Evolutionary conservation across 2,113 vertebrate genomes (phyloP).

Genomic region (Galeopterus variegatus): DNA sequence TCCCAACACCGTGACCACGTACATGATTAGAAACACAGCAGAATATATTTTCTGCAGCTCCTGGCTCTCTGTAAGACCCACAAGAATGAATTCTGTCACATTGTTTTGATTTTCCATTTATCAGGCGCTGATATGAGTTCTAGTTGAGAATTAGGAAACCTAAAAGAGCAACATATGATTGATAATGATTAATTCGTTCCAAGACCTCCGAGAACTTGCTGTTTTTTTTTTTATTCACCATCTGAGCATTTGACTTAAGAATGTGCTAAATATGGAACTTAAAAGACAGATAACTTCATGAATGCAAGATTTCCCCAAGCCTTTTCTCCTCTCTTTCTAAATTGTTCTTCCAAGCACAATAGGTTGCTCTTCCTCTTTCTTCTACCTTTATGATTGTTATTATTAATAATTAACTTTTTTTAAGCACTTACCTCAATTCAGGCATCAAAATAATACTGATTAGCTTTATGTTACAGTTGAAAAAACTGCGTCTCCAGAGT

Average conservation of each 20-base stretch:
- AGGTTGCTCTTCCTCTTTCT: not conserved
- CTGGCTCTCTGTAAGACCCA: not conserved
- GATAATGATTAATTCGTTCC: not conserved
- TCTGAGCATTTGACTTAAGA: not conserved
- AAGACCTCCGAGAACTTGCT: not conserved
- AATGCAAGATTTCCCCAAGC: too few relatives aligned
- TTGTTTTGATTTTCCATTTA: slow-evolving; percentile 45
- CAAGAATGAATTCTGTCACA: slow-evolving; percentile 51
- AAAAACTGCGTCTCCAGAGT: too few relatives aligned
- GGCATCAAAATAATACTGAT: not conserved
- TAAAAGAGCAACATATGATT: not conserved
- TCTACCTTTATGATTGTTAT: not conserved
- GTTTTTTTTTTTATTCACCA: not conserved
- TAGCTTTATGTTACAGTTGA: not conserved
- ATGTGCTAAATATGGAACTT: not conserved
- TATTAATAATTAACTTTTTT: not conserved
- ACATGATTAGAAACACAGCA: slow-evolving; percentile 48
- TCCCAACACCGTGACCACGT: not conserved
- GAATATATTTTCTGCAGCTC: not conserved
- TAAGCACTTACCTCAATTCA: not conserved
- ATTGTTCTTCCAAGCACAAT: not conserved
- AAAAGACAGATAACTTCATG: not conserved
- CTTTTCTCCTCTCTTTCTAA: not conserved
- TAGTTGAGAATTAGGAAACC: not conserved
- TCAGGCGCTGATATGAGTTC: not conserved